These are phyloP conservation scores for Corythaeola cristata DNA, from an alignment of 2,113 vertebrate genomes.

Conservation along the genomic window DNA sequence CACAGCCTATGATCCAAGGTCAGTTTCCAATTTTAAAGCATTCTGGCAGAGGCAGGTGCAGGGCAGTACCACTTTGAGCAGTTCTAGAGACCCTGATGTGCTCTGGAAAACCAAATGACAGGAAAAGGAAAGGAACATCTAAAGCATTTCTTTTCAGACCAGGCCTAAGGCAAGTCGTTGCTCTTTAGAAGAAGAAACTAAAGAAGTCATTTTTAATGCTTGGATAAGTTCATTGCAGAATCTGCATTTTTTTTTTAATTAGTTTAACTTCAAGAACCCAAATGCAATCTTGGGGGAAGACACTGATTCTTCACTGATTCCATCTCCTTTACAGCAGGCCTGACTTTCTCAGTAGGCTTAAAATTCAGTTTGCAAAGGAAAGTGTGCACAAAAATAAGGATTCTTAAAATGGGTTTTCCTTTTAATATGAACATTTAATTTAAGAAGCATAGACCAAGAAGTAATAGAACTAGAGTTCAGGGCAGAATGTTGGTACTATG, in stretches of 20 bases:
- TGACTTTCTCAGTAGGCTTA: neutral
- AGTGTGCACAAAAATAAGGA: neutral
- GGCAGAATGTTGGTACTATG: neutral
- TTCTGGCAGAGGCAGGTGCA: neutral
- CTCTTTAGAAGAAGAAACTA: neutral
- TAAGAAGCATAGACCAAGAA: neutral
- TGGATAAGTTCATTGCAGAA: neutral
- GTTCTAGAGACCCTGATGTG: neutral
- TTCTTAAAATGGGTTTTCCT: neutral
- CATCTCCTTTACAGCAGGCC: neutral
- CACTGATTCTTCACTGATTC: neutral
- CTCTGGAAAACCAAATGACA: neutral
- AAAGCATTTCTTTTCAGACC: neutral
- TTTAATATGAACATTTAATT: neutral
- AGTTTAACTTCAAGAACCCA: neutral
- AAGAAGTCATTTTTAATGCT: neutral
- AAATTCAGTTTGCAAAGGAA: neutral
- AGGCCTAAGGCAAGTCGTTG: neutral
- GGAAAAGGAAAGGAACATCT: neutral
- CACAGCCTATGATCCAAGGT: neutral
- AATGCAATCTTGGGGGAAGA: neutral
- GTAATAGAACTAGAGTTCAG: neutral
- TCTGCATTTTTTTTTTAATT: neutral
- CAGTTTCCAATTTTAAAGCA: neutral
- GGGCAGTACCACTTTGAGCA: neutral